A percentile compares a stretch with the other conserved stretches of the same genome.
Evolutionary conservation across 2,888 invertebrate genomes (phyloP).

Genomic region (Oithona nana): DNA sequence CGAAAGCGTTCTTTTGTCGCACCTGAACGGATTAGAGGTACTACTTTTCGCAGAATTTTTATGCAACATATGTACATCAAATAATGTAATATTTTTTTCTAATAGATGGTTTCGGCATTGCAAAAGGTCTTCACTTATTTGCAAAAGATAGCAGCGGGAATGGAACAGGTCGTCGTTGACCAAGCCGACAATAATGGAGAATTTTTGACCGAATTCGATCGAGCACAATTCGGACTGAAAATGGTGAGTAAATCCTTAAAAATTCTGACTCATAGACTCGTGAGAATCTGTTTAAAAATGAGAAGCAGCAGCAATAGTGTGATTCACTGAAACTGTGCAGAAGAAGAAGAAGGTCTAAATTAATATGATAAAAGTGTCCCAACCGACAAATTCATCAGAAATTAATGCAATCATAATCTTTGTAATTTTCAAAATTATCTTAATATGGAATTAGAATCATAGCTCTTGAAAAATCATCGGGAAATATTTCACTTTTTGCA

Average conservation of each 20-base stretch:
- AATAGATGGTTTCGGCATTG: slow-evolving; percentile 36
- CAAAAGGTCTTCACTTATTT: slow-evolving; percentile 43
- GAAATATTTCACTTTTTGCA: no score
- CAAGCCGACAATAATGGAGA: slow-evolving; percentile 33
- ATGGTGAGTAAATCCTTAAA: slow-evolving; percentile 25
- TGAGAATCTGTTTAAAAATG: no score
- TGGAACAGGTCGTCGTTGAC: slow-evolving; percentile 44
- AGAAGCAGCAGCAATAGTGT: no score
- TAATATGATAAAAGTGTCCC: no score
- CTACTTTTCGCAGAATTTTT: not conserved
- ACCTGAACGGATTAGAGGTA: slow-evolving; percentile 10
- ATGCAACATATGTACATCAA: not conserved
- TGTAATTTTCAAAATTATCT: no score
- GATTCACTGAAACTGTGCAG: no score
- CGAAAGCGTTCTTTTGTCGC: not conserved
- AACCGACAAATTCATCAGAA: no score
- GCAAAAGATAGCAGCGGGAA: slow-evolving; percentile 46
- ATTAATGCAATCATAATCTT: no score
- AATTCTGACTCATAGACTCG: no score
- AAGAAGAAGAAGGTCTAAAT: no score
- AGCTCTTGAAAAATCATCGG: no score
- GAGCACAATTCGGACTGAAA: slow-evolving; percentile 40
- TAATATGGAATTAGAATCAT: no score
- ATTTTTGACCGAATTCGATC: slow-evolving; percentile 36
- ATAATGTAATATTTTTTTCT: not conserved